Evolutionary conservation across 2,797 vertebrate genomes (phyloP).

Genomic region (Falco concolor): DNA sequence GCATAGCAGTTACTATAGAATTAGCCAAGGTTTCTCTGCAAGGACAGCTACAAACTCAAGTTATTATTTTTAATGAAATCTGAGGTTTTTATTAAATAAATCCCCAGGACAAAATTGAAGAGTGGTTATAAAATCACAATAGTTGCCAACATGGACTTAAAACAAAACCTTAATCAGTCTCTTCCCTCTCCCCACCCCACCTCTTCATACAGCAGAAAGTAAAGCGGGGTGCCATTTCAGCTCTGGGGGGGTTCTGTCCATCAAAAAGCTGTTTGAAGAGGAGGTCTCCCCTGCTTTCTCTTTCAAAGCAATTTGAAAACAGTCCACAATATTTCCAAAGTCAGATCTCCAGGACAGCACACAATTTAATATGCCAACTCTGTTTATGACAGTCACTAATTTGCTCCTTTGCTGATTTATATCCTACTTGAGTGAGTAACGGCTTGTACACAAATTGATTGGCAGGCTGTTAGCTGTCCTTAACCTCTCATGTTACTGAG

Average conservation of each 20-base stretch:
- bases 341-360: background rate
- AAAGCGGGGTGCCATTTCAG: conserved; percentile 11
- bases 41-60: background rate
- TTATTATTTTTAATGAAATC: background rate
- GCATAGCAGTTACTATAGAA: background rate
- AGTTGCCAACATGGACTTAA: background rate
- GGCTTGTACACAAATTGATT: background rate
- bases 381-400: background rate
- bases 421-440: background rate
- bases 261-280: conserved; percentile 16
- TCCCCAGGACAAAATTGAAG: background rate
- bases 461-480: background rate
- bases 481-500: background rate
- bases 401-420: background rate
- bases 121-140: background rate
- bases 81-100: background rate
- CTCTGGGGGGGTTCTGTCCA: background rate
- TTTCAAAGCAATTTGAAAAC: conserved; percentile 16
- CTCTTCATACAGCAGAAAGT: conserved; percentile 16
- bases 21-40: background rate
- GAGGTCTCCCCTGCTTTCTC: background rate
- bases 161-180: background rate
- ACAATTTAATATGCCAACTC: background rate
- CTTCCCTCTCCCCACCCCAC: background rate
- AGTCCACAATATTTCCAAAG: background rate